Base-by-base conservation (phyloP, 2,113 vertebrate genomes). In the Microtus montanus region DNA sequence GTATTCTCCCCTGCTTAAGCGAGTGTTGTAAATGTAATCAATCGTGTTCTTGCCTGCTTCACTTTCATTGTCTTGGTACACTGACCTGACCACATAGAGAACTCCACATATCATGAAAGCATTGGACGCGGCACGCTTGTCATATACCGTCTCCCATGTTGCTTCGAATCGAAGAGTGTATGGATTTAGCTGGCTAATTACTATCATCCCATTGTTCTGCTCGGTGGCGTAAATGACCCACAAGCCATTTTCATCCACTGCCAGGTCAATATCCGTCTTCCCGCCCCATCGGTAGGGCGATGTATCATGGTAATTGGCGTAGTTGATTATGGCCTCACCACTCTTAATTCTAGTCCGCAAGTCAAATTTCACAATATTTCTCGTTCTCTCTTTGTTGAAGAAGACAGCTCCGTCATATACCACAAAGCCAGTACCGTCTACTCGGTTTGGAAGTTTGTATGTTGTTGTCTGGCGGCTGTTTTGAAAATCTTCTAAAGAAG, bases 171-270 rank as follows among this genome's bases (percentile, higher is more conserved):
- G 99, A 38, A 99, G 98, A 0, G 99, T 99, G 97, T 99, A 99
- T 8, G 99, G 99, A 98, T 99, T 99, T 97, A 99, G 97, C 92
- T 99, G 99, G 98, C 99, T 99, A 96, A 99, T 99, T 2, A 99
- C 99, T 87, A 99, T 99, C 99, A 99, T 99, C 63, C 99, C 99
- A 0, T 99, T 99, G 98, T 99, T 99, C 96, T 99, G 99, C 95
- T 99, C 99, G 0, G 99, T 99, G 96, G 99, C 99, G 54, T 99
- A 99, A 98, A 99, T 99, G 92, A 99, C 99, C 99, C 99, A 99
- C 71, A 99, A 98, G 92, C 99, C 99, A 2, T 99, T 99, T 97
- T 99, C 99, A 95, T 99, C 99, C 91, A 99, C 99, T 0, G 99
- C 99, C 97, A 99, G 98, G 98, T 99, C 99, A 75, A 99, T 99